These are phyloP conservation scores for Andrena hattorfiana DNA, from an alignment of 2,888 invertebrate genomes.

Conservation along the genomic window DNA sequence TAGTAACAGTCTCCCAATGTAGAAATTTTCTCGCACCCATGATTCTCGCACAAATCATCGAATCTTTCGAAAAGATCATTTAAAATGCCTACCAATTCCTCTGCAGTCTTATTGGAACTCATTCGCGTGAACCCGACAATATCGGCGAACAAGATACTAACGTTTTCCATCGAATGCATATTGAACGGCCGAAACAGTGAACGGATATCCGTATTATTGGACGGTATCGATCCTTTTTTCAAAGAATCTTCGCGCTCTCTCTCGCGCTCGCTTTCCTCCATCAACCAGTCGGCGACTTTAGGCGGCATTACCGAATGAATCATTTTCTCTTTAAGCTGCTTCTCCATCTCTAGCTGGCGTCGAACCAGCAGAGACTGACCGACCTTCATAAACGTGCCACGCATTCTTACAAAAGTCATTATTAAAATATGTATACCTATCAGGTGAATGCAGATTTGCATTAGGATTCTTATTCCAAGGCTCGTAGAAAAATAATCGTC, in stretches of 20 bases:
- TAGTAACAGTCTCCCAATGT: slow-evolving; percentile 98
- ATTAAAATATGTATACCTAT: slow-evolving; percentile 97
- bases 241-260: slow-evolving; percentile 87
- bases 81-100: slow-evolving; percentile 96
- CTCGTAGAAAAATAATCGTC: slow-evolving; percentile 77
- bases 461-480: slow-evolving; percentile 90
- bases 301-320: slow-evolving; percentile 99
- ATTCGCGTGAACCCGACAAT: slow-evolving; percentile 99
- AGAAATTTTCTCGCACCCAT: slow-evolving; percentile 98
- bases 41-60: slow-evolving; percentile 94
- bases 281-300: slow-evolving; percentile 94
- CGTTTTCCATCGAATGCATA: slow-evolving; percentile 98
- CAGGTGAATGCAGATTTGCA: slow-evolving; percentile 95
- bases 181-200: slow-evolving; percentile 97
- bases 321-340: slow-evolving; percentile 98
- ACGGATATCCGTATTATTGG: slow-evolving; percentile 88
- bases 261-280: slow-evolving; percentile 90
- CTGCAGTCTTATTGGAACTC: slow-evolving; percentile 98
- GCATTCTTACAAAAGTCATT: slow-evolving; percentile 96
- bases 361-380: slow-evolving; percentile 96
- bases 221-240: slow-evolving; percentile 83
- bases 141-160: slow-evolving; percentile 98
- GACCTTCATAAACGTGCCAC: slow-evolving; percentile 98
- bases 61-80: slow-evolving; percentile 98
- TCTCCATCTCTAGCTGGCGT: slow-evolving; percentile 96